These are phyloP conservation scores for Thalassoma bifasciatum DNA, from an alignment of 2,113 vertebrate genomes.

Conservation along the genomic window DNA sequence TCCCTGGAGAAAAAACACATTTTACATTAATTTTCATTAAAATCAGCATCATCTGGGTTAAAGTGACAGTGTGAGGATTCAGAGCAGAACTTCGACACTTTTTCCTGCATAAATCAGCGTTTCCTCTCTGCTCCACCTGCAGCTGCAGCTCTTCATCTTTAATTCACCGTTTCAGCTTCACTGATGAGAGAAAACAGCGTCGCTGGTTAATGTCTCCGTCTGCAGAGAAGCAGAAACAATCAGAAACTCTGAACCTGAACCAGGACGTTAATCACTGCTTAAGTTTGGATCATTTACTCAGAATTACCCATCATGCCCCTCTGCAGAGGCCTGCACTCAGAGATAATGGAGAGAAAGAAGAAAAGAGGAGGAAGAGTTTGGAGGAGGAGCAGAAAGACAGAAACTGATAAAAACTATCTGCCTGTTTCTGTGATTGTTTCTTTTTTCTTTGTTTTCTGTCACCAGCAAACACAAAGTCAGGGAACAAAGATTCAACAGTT, in stretches of 20 bases:
- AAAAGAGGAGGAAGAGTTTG: too few relatives aligned
- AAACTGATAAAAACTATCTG: too few relatives aligned
- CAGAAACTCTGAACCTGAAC: conserved; percentile 35
- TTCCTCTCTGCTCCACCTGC: conserved; percentile 32
- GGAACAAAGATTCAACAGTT: too few relatives aligned
- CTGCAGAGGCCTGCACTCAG: conserved; percentile 25
- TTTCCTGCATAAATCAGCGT: conserved; percentile 1
- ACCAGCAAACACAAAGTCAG: too few relatives aligned
- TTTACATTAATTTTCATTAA: conserved; percentile 45
- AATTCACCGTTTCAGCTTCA: conserved; percentile 35
- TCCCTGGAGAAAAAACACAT: background rate
- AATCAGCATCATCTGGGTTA: conserved; percentile 28
- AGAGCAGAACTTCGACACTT: background rate
- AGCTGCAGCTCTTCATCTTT: conserved; percentile 47
- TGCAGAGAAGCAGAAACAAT: conserved; percentile 22
- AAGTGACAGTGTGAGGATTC: conserved; percentile 23
- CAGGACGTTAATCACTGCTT: conserved; percentile 60
- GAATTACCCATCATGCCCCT: conserved; percentile 59
- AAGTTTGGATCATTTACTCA: conserved; percentile 54
- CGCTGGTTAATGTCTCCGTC: conserved; percentile 48
- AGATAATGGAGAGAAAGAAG: conserved; percentile 43
- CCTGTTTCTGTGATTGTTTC: too few relatives aligned
- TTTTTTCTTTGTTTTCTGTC: too few relatives aligned
- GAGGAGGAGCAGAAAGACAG: too few relatives aligned
- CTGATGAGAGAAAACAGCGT: conserved; percentile 54